These are phyloP conservation scores for Myopa testacea DNA, from an alignment of 2,888 invertebrate species.

Conservation along the genomic window DNA sequence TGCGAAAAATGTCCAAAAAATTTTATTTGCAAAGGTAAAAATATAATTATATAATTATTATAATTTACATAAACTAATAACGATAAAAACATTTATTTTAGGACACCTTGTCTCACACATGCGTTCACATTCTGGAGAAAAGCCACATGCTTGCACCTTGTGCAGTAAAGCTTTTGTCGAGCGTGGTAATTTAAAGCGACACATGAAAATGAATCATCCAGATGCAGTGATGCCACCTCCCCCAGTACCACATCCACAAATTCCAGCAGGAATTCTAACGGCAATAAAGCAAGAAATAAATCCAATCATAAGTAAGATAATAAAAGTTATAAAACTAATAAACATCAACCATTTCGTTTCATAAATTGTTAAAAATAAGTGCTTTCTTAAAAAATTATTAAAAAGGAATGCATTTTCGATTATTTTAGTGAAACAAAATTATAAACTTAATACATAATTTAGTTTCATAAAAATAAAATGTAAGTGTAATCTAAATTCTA, in stretches of 20 bases:
- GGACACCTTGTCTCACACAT: constrained; percentile 84
- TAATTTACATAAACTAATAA: too few relatives aligned
- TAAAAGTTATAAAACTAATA: not conserved
- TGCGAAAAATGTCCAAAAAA: constrained; percentile 88
- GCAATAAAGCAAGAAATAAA: constrained; percentile 67
- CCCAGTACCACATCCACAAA: constrained; percentile 66
- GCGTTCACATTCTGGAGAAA: constrained; percentile 78
- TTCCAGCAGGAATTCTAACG: constrained; percentile 66
- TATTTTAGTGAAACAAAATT: too few relatives aligned
- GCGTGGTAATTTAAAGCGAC: constrained; percentile 81
- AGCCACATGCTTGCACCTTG: constrained; percentile 74
- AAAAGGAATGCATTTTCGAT: too few relatives aligned
- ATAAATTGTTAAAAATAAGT: too few relatives aligned
- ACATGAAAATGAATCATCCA: constrained; percentile 77
- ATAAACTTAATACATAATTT: too few relatives aligned
- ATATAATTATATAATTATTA: too few relatives aligned
- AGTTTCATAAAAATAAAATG: too few relatives aligned
- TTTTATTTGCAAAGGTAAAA: constrained; percentile 84
- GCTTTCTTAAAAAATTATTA: too few relatives aligned
- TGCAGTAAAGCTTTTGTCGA: constrained; percentile 85
- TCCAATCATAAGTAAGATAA: constrained; percentile 65
- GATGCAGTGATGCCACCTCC: constrained; percentile 69
- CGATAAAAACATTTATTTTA: constrained; percentile 50
- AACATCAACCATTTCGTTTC: too few relatives aligned
- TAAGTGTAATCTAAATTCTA: too few relatives aligned